phyloP scores from a whole-genome alignment of 2,797 vertebrate genomes.

The Spinus pinus region DNA sequence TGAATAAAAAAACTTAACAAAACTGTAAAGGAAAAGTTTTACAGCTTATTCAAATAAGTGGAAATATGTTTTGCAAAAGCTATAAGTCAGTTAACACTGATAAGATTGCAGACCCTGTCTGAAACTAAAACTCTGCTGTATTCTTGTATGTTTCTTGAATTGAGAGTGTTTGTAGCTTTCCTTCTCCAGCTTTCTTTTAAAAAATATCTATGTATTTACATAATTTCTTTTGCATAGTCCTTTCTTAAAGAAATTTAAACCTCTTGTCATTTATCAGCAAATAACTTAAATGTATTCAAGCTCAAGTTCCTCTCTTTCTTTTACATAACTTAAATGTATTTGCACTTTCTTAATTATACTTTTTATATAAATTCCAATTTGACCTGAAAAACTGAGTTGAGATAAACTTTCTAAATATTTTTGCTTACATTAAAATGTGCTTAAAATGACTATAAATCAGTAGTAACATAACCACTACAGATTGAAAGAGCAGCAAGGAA shows the following conservation, averaged over 20 bases:
- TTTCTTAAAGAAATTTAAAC: background rate
- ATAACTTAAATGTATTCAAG: background rate
- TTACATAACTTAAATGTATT: accelerated
- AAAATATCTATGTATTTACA: background rate
- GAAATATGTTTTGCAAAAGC: background rate
- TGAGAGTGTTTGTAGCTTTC: background rate
- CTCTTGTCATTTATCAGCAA: background rate
- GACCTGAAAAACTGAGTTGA: background rate
- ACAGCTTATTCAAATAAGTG: background rate
- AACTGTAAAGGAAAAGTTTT: background rate
- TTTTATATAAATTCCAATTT: background rate
- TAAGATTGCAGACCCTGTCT: background rate
- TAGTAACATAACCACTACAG: accelerated
- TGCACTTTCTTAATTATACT: background rate
- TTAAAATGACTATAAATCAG: background rate
- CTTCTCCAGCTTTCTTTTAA: background rate
- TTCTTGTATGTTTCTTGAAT: background rate
- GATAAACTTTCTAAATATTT: background rate
- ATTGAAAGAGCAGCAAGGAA: background rate
- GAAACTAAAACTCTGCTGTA: background rate
- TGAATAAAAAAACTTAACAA: background rate
- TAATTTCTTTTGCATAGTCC: background rate
- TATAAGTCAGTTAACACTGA: background rate
- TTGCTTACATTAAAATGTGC: background rate
- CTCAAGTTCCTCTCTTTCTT: background rate